A percentile compares a stretch with the other conserved stretches of the same genome.
phyloP scores from a whole-genome alignment of 2,888 invertebrate species.

The Listrodromus nycthemerus region DNA sequence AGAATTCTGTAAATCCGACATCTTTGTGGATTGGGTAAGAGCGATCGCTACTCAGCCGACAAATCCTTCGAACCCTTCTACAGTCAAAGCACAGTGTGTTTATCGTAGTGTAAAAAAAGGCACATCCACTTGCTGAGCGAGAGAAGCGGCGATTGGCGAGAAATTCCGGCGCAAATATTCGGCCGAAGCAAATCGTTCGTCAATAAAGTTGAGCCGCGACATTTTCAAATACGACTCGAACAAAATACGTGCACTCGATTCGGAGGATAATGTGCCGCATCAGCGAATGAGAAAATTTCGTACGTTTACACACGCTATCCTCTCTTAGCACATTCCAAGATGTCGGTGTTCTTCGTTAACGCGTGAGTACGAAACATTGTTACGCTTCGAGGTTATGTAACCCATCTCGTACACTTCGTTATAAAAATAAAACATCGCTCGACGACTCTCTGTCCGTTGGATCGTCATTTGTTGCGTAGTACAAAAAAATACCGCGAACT shows the following conservation, averaged over 20 bases:
- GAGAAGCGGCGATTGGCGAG: slow-evolving; percentile 67
- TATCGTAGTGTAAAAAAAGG: not conserved
- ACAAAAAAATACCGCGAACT: not conserved
- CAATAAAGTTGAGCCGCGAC: slow-evolving; percentile 60
- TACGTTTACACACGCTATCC: not conserved
- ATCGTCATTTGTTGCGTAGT: not conserved
- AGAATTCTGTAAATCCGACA: not conserved
- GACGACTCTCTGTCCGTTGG: not conserved
- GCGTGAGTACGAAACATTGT: slow-evolving; percentile 87
- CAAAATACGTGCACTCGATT: slow-evolving; percentile 12
- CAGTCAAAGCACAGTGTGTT: not conserved
- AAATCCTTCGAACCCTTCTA: not conserved
- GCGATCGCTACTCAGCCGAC: not conserved
- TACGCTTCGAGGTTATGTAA: slow-evolving; percentile 77
- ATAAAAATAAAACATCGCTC: not conserved
- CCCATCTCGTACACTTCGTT: slow-evolving; percentile 28
- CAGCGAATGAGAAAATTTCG: slow-evolving; percentile 29
- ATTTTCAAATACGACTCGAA: slow-evolving; percentile 56
- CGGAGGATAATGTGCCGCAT: slow-evolving; percentile 30
- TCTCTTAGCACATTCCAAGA: slow-evolving; percentile 82
- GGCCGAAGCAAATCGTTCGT: slow-evolving; percentile 67
- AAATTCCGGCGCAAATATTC: slow-evolving; percentile 70
- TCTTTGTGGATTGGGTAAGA: not conserved
- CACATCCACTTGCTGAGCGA: slow-evolving; percentile 45
- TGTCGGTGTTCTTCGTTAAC: slow-evolving; percentile 91